Conservation (phyloP, 2,113 vertebrate species). For the Lutjanus erythropterus region DNA sequence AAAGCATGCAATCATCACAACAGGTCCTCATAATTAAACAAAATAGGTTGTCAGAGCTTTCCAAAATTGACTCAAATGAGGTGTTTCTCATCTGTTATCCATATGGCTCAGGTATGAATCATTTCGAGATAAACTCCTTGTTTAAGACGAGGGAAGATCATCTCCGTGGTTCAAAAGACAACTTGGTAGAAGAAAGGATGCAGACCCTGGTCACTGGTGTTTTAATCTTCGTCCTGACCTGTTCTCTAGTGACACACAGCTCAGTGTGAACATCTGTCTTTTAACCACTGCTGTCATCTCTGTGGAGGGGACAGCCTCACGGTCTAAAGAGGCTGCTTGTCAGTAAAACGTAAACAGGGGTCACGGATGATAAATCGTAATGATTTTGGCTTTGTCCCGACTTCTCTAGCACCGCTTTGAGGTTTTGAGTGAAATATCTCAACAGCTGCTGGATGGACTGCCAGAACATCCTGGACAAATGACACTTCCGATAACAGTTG, state of each 20-base stretch:
- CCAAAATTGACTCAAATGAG: neutral
- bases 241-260: neutral
- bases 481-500: too few species aligned
- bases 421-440: neutral
- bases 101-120: neutral
- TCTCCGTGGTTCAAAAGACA: neutral
- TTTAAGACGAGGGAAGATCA: neutral
- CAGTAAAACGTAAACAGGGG: neutral
- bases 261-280: neutral
- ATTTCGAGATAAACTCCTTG: neutral
- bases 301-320: neutral
- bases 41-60: neutral
- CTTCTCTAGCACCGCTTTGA: neutral
- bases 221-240: neutral
- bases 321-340: neutral
- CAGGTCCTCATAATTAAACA: constrained; percentile 9
- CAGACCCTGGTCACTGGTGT: neutral
- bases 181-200: neutral
- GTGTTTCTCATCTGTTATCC: neutral
- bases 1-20: constrained; percentile 12
- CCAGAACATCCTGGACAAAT: neutral
- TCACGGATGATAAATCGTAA: too few species aligned
- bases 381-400: too few species aligned
- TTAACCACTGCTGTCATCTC: neutral
- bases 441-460: neutral